A percentile compares a stretch with the other conserved stretches of the same genome.
Evolutionary conservation across 2,888 invertebrate species (phyloP).

Genomic region (Campoplex nolae): DNA sequence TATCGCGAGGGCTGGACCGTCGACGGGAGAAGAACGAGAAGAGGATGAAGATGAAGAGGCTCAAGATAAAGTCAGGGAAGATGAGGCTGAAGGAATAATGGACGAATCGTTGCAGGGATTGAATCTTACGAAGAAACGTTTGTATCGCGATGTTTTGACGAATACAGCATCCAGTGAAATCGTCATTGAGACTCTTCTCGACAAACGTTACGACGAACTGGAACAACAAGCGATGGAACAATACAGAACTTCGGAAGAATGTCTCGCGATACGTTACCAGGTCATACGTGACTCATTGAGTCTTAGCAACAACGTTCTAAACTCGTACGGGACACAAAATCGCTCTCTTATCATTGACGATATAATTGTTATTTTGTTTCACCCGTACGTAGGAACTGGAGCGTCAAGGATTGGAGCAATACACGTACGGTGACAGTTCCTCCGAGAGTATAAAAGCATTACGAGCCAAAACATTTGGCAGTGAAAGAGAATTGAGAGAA

Average conservation of each 20-base stretch:
- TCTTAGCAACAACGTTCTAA: neutral
- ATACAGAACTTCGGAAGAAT: conserved; percentile 85
- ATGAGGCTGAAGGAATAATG: conserved; percentile 39
- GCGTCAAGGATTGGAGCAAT: conserved; percentile 81
- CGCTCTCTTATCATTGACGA: neutral
- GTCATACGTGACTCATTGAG: conserved; percentile 66
- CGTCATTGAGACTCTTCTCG: conserved; percentile 74
- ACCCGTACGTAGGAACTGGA: conserved; percentile 78
- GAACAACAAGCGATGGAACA: conserved; percentile 89
- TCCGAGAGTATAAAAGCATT: conserved; percentile 67
- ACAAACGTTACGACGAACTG: conserved; percentile 85
- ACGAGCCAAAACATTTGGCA: conserved; percentile 47
- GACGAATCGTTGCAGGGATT: conserved; percentile 66
- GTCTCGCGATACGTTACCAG: conserved; percentile 80
- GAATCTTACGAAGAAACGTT: conserved; percentile 83
- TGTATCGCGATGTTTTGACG: conserved; percentile 86
- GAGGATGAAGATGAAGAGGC: neutral
- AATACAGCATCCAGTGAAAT: conserved; percentile 76
- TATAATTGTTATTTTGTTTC: conserved; percentile 7
- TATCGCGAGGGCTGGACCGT: neutral
- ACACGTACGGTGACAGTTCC: conserved; percentile 73
- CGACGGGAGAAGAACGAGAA: neutral
- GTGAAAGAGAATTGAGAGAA: neutral
- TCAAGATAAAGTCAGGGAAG: conserved; percentile 16
- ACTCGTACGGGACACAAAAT: neutral